Evolutionary conservation across 92 coral and sea anemone species (phyloP).

Genomic region (Actinernus sp.): DNA sequence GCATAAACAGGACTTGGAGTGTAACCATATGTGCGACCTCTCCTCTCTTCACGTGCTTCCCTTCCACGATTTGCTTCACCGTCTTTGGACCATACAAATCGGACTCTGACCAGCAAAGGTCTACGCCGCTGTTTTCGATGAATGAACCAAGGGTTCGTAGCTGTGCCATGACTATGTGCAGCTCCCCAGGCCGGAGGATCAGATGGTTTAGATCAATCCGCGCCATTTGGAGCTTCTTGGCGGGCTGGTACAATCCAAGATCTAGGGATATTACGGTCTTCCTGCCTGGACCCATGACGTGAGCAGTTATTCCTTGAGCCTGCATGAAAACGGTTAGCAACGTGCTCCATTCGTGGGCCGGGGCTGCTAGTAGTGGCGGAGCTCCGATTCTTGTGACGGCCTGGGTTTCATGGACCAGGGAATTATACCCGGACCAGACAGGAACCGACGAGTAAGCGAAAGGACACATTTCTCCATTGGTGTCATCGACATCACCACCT

Average conservation of each 20-base stretch:
- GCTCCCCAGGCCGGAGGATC: conserved; percentile 66
- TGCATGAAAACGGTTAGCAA: conserved; percentile 43
- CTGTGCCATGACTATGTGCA: conserved; percentile 50
- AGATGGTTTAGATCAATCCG: conserved; percentile 37
- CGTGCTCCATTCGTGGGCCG: conserved; percentile 67
- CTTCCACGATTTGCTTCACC: conserved; percentile 57
- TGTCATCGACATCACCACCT: too few species aligned
- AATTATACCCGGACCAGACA: too few species aligned
- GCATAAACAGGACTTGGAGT: conserved; percentile 44
- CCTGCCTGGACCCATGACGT: conserved; percentile 40
- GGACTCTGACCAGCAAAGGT: conserved; percentile 59
- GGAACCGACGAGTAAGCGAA: too few species aligned
- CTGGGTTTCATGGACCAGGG: too few species aligned
- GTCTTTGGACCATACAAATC: conserved; percentile 63
- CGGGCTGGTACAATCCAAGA: conserved; percentile 46
- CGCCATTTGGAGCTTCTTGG: conserved; percentile 53
- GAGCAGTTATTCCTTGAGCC: conserved; percentile 36
- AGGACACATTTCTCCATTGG: too few species aligned
- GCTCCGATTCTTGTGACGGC: too few species aligned
- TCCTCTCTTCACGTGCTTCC: conserved; percentile 56
- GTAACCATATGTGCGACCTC: conserved; percentile 63
- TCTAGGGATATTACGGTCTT: conserved; percentile 65
- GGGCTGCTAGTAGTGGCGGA: conserved; percentile 57
- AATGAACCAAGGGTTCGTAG: conserved; percentile 42
- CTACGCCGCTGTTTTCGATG: conserved; percentile 67